Evolutionary conservation across 2,888 invertebrate species (phyloP).

Genomic region (Plagiodera versicolora): DNA sequence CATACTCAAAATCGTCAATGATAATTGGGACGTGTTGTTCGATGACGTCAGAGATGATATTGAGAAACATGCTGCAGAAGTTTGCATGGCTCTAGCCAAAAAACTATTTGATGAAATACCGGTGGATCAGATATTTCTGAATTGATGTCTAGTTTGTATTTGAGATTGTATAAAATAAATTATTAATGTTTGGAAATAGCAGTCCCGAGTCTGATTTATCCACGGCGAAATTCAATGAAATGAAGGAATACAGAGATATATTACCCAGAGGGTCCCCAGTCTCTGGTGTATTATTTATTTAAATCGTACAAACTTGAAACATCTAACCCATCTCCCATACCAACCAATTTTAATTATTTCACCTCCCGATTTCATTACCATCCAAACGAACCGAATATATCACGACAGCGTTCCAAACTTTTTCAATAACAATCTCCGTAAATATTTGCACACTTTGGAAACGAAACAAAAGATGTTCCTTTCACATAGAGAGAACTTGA

Average conservation of each 20-base stretch:
- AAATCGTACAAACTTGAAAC: neutral
- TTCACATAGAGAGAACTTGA: neutral
- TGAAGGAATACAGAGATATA: no score
- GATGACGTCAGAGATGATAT: constrained; percentile 31
- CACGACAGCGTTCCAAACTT: neutral
- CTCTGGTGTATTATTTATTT: neutral
- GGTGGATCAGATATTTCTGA: constrained; percentile 10
- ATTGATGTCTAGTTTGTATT: no score
- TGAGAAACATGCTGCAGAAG: constrained; percentile 25
- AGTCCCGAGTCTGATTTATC: no score
- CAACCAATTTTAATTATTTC: neutral
- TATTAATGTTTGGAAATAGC: no score
- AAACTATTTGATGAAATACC: constrained; percentile 23
- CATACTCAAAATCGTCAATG: constrained; percentile 34
- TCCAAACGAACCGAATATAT: constrained; percentile 2
- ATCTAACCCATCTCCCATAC: neutral
- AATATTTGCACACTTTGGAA: neutral
- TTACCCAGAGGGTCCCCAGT: neutral
- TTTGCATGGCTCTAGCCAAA: constrained; percentile 18
- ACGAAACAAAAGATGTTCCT: neutral
- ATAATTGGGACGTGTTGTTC: constrained; percentile 36
- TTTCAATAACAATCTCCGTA: neutral
- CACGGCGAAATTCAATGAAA: no score
- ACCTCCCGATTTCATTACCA: neutral
- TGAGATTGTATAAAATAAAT: neutral